Conservation (phyloP, 2,888 invertebrate species). For the Gari tellinella region DNA sequence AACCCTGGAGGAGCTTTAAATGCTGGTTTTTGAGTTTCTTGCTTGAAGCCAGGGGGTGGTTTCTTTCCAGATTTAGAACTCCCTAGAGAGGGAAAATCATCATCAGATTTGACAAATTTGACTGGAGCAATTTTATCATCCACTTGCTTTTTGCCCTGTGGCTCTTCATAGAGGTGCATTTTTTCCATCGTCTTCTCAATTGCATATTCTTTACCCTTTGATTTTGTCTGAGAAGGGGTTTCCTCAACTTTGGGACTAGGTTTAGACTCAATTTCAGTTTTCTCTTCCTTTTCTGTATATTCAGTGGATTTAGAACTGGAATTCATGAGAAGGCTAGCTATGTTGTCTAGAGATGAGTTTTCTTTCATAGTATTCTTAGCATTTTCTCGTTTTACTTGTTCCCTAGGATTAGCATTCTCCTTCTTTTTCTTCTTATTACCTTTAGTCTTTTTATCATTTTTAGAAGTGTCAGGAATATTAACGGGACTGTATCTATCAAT, state of each 20-base stretch:
- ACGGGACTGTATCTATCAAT: slow-evolving; percentile 53
- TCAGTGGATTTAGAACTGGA: slow-evolving; percentile 10
- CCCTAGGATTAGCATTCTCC: slow-evolving; percentile 10
- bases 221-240: background rate
- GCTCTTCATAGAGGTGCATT: background rate
- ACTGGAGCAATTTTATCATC: slow-evolving; percentile 13
- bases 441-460: slow-evolving; percentile 50
- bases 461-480: slow-evolving; percentile 43
- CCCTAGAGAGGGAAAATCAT: slow-evolving; percentile 57
- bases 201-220: slow-evolving; percentile 27
- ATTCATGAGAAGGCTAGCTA: slow-evolving; percentile 57
- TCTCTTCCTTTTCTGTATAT: background rate
- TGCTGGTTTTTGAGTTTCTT: background rate
- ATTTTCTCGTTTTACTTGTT: slow-evolving; percentile 60
- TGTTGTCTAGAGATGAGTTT: slow-evolving; percentile 64
- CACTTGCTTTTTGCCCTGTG: background rate
- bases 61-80: slow-evolving; percentile 24
- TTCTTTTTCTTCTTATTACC: slow-evolving; percentile 80
- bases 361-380: slow-evolving; percentile 33
- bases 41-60: slow-evolving; percentile 41
- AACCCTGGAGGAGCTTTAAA: slow-evolving; percentile 17
- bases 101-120: slow-evolving; percentile 36
- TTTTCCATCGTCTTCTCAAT: slow-evolving; percentile 38
- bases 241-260: too few species aligned
- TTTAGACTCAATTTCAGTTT: too few species aligned